Percentiles rank a stretch among this genome's conserved stretches.
phyloP scores from a whole-genome alignment of 2,888 invertebrate species.

The Drepana falcataria region DNA sequence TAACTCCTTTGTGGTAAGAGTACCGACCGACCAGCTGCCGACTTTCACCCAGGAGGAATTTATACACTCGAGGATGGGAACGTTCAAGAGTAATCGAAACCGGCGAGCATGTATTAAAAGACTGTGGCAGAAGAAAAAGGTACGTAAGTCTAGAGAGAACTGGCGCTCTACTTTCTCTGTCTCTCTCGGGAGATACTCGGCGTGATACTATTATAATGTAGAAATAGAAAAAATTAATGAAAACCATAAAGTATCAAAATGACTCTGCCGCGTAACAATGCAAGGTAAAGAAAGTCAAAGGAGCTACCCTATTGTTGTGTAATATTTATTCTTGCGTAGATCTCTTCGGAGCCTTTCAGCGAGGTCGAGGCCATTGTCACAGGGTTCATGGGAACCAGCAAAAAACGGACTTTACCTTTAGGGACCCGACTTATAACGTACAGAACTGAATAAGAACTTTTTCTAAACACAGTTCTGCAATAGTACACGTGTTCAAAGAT shows the following conservation, averaged over 20 bases:
- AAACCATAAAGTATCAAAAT: slow-evolving; percentile 37
- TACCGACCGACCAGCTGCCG: too few species aligned
- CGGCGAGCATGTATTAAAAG: too few species aligned
- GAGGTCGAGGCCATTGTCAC: slow-evolving; percentile 71
- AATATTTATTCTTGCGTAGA: slow-evolving; percentile 77
- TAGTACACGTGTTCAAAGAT: slow-evolving; percentile 68
- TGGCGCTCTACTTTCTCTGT: too few species aligned
- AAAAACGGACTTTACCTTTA: slow-evolving; percentile 68
- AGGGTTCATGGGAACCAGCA: slow-evolving; percentile 76
- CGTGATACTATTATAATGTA: not conserved
- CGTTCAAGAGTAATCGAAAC: too few species aligned
- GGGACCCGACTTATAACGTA: slow-evolving; percentile 52
- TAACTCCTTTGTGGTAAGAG: too few species aligned
- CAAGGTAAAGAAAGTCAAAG: slow-evolving; percentile 73
- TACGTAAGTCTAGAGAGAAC: too few species aligned
- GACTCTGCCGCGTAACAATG: slow-evolving; percentile 13
- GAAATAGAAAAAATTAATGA: too few species aligned
- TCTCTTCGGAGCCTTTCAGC: slow-evolving; percentile 64
- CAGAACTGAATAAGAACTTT: slow-evolving; percentile 73
- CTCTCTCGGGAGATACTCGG: too few species aligned
- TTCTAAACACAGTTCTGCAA: slow-evolving; percentile 50
- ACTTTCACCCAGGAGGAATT: too few species aligned
- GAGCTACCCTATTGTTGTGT: slow-evolving; percentile 71
- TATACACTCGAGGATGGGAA: too few species aligned
- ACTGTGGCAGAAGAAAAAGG: too few species aligned